Conservation (phyloP, 2,888 invertebrate species). For the Nemapogon koenigi region DNA sequence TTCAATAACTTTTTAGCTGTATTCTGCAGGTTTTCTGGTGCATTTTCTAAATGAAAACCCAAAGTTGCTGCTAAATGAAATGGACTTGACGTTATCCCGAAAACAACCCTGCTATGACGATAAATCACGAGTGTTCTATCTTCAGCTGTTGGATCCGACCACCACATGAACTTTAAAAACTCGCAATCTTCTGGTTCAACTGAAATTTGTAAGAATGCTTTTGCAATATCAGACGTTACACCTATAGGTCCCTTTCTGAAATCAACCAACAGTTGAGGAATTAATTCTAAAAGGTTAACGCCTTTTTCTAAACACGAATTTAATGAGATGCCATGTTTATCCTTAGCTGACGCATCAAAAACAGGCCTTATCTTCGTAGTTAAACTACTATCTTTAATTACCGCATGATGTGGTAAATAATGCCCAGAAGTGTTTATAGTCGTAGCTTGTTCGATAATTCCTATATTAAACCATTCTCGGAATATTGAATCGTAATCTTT, state of each 20-base stretch:
- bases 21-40: background rate
- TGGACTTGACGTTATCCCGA: constrained; percentile 11
- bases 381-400: constrained; percentile 17
- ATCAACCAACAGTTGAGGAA: constrained; percentile 14
- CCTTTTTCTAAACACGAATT: constrained; percentile 25
- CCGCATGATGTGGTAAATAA: constrained; percentile 21
- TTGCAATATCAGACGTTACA: constrained; percentile 21
- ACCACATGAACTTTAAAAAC: constrained; percentile 22
- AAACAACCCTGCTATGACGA: constrained; percentile 11
- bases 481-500: constrained; percentile 2
- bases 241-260: constrained; percentile 18
- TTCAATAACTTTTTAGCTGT: constrained; percentile 10
- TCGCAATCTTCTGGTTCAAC: constrained; percentile 20
- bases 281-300: constrained; percentile 20
- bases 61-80: constrained; percentile 11
- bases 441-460: constrained; percentile 5
- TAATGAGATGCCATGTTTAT: constrained; percentile 18
- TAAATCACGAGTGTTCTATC: constrained; percentile 1
- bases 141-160: background rate
- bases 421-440: too few relatives aligned
- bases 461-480: background rate
- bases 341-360: constrained; percentile 21
- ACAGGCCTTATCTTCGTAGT: constrained; percentile 23
- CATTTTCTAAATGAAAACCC: constrained; percentile 6
- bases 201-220: constrained; percentile 24